phyloP scores from a whole-genome alignment of 92 coral and sea anemone species.

The Desmophyllum pertusum region DNA sequence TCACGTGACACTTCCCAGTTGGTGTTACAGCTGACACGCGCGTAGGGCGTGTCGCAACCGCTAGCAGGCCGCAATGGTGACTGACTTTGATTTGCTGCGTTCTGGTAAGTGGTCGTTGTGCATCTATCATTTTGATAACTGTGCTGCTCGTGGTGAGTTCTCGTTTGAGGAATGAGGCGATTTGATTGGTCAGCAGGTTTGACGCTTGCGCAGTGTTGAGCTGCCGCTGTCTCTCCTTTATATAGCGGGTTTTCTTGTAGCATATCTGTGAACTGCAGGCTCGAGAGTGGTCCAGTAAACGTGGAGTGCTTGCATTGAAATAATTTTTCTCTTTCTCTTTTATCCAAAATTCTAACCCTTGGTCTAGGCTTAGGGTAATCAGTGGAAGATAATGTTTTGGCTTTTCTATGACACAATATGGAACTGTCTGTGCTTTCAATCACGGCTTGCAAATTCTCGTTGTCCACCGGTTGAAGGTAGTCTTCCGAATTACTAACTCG shows the following conservation, averaged over 20 bases:
- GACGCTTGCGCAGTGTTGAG: neutral
- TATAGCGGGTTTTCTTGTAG: neutral
- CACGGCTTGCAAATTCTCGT: neutral
- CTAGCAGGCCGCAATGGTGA: neutral
- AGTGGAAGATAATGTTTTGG: neutral
- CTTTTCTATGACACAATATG: neutral
- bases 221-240: neutral
- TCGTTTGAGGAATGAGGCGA: neutral
- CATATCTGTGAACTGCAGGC: neutral
- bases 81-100: neutral
- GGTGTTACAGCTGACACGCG: neutral
- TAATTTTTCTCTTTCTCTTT: neutral
- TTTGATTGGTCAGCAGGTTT: neutral
- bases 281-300: neutral
- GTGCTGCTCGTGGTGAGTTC: neutral
- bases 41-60: neutral
- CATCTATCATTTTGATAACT: neutral
- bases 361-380: conserved; percentile 2
- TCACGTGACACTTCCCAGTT: conserved; percentile 31
- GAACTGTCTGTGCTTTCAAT: neutral
- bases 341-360: neutral
- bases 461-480: conserved; percentile 23
- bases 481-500: neutral
- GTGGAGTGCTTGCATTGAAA: neutral
- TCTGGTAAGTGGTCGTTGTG: neutral